Evolutionary conservation across 2,797 vertebrate genomes (phyloP).

Genomic region (Pangasius sanitwongsei): DNA sequence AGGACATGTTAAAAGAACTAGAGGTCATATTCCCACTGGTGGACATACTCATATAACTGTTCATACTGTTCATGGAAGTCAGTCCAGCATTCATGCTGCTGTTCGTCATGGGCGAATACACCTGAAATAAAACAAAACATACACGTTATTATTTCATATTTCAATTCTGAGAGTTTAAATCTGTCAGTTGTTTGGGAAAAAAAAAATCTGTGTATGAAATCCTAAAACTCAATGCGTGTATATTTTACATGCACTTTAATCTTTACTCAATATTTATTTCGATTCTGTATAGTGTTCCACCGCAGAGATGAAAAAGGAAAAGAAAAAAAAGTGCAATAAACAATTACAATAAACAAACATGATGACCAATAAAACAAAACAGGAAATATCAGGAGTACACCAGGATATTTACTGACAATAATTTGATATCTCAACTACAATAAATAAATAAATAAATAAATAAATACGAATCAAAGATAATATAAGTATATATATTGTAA

Average conservation of each 20-base stretch:
- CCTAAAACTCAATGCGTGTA: background rate
- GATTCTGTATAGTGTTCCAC: background rate
- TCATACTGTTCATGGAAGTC: constrained; percentile 91
- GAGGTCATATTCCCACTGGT: constrained; percentile 86
- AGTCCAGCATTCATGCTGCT: constrained; percentile 90
- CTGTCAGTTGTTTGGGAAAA: background rate
- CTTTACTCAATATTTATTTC: background rate
- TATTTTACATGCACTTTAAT: background rate
- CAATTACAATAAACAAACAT: background rate
- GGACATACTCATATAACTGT: constrained; percentile 87
- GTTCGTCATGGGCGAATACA: constrained; percentile 88
- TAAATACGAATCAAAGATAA: background rate
- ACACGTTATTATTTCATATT: background rate
- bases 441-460: background rate
- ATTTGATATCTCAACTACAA: background rate
- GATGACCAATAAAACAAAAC: background rate
- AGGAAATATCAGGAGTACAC: background rate
- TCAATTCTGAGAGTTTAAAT: background rate
- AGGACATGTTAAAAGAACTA: constrained; percentile 88
- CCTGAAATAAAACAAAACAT: constrained; percentile 65
- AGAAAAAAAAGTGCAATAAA: background rate
- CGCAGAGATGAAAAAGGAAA: no score
- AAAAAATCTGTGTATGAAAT: background rate
- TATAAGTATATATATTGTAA: background rate
- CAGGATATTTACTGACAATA: background rate